A percentile compares a stretch with the other conserved stretches of the same genome.
These are phyloP conservation scores for Telmatherina bonti DNA, from an alignment of 2,797 vertebrate species.

Conservation along the genomic window DNA sequence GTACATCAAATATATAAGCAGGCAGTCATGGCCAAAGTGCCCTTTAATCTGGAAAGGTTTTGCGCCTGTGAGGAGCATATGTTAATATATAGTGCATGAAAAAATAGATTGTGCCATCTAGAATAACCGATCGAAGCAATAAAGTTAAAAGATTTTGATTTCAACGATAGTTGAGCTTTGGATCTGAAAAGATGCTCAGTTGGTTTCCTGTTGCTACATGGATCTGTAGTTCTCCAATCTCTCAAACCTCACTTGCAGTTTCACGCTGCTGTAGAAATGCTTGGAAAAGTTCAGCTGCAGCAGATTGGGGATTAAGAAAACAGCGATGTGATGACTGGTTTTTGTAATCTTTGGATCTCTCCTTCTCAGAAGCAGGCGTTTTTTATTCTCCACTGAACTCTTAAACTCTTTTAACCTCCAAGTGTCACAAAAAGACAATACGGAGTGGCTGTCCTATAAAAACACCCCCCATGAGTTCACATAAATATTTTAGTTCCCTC, in stretches of 20 bases:
- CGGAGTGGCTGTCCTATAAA: slow-evolving; percentile 15
- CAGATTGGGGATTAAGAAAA: background rate
- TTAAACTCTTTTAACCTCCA: slow-evolving; percentile 37
- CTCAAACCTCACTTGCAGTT: background rate
- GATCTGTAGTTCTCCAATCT: background rate
- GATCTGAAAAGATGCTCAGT: no score
- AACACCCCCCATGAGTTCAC: slow-evolving; percentile 34
- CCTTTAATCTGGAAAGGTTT: slow-evolving; percentile 27
- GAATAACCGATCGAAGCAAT: background rate
- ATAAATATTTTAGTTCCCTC: slow-evolving; percentile 62
- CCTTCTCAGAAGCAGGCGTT: slow-evolving; percentile 13
- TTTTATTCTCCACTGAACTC: slow-evolving; percentile 44
- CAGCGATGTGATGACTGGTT: background rate
- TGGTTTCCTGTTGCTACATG: background rate
- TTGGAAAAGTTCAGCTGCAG: background rate
- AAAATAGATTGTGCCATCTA: background rate
- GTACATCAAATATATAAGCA: slow-evolving; percentile 10
- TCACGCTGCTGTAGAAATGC: background rate
- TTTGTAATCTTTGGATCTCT: background rate
- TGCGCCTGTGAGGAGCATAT: background rate
- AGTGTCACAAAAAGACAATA: slow-evolving; percentile 43
- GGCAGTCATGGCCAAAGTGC: slow-evolving; percentile 1
- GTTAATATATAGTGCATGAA: background rate
- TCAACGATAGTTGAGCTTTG: background rate
- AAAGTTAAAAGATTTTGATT: background rate